Evolutionary conservation across 2,797 vertebrate species (phyloP).

Genomic region (Graptemys geographica): DNA sequence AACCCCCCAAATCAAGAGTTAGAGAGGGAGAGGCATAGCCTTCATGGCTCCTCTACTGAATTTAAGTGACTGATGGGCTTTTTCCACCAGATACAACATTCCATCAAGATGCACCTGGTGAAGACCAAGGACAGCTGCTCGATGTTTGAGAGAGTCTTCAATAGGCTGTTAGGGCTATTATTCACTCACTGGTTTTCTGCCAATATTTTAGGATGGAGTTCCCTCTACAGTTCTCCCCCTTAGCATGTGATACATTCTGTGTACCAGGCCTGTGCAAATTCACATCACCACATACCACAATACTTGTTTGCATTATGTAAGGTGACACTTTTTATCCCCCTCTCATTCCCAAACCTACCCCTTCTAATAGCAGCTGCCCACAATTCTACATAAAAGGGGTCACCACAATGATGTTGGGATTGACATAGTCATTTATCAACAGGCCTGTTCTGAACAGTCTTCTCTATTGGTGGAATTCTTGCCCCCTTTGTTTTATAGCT

Average conservation of each 20-base stretch:
- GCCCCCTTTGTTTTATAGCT: neutral
- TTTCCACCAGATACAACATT: slow-evolving; percentile 47
- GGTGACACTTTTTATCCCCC: neutral
- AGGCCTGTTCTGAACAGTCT: neutral
- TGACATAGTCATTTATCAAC: neutral
- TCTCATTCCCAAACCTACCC: neutral
- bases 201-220: neutral
- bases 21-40: neutral
- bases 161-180: slow-evolving; percentile 40
- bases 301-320: neutral
- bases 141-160: slow-evolving; percentile 41
- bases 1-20: slow-evolving; percentile 37
- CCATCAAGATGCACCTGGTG: slow-evolving; percentile 52
- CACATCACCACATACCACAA: neutral
- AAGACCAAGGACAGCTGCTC: slow-evolving; percentile 20
- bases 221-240: slow-evolving; percentile 18
- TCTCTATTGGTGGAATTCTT: neutral
- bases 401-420: neutral
- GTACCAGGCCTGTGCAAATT: neutral
- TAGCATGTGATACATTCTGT: slow-evolving; percentile 37
- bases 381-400: neutral
- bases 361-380: neutral
- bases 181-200: slow-evolving; percentile 50
- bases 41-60: slow-evolving; percentile 38
- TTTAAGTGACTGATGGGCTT: slow-evolving; percentile 59